Evolutionary conservation across 2,888 invertebrate species (phyloP).

Genomic region (Calliopum simillimum): DNA sequence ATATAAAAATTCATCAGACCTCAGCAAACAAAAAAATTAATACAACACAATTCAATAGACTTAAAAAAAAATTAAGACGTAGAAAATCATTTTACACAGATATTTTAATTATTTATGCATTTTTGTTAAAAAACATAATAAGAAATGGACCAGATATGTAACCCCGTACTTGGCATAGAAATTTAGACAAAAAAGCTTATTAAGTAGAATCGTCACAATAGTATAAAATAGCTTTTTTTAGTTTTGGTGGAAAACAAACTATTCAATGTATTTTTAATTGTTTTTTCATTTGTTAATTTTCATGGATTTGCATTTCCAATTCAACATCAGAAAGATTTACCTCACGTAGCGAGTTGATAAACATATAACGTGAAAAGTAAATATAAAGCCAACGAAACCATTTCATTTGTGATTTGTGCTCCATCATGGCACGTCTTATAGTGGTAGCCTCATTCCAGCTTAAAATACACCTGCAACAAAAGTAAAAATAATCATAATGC

Average conservation of each 20-base stretch:
- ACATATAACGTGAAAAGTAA: slow-evolving; percentile 88
- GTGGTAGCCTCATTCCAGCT: slow-evolving; percentile 72
- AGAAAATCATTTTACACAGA: slow-evolving; percentile 20
- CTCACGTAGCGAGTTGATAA: slow-evolving; percentile 87
- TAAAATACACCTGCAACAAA: slow-evolving; percentile 73
- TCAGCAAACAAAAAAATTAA: slow-evolving; percentile 20
- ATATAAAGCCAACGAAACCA: slow-evolving; percentile 96
- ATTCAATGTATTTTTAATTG: slow-evolving; percentile 26
- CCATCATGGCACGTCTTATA: slow-evolving; percentile 83
- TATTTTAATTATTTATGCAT: slow-evolving; percentile 11
- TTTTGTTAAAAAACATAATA: slow-evolving; percentile 6
- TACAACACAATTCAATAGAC: slow-evolving; percentile 29
- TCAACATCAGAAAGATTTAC: slow-evolving; percentile 82
- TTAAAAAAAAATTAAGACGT: slow-evolving; percentile 30
- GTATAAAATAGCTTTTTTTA: slow-evolving; percentile 19
- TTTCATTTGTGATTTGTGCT: slow-evolving; percentile 90
- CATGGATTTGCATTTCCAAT: slow-evolving; percentile 78
- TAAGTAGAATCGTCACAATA: slow-evolving; percentile 26
- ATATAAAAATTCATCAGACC: not conserved
- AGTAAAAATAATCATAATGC: slow-evolving; percentile 14
- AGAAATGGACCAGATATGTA: slow-evolving; percentile 47
- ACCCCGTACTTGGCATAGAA: slow-evolving; percentile 36
- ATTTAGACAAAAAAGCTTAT: slow-evolving; percentile 29
- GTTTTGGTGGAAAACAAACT: slow-evolving; percentile 14
- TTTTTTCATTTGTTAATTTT: slow-evolving; percentile 51